A percentile compares a stretch with the other conserved stretches of the same genome.
Evolutionary conservation across 2,797 vertebrate species (phyloP).

Genomic region (Tauraco hartlaubi): DNA sequence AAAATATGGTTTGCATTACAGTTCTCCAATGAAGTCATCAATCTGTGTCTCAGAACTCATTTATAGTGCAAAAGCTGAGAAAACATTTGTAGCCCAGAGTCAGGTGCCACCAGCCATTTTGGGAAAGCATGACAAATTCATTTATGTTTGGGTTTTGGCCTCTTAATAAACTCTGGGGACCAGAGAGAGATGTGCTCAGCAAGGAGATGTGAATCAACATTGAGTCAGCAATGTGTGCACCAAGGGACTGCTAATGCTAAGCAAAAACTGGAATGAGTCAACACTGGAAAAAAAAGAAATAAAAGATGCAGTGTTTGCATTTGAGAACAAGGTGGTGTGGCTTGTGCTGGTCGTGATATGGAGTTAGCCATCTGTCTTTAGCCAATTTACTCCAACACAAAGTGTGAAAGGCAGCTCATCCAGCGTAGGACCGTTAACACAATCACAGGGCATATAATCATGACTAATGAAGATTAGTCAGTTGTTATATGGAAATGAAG

Average conservation of each 20-base stretch:
- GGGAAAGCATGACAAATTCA: slow-evolving; percentile 59
- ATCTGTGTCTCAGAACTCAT: slow-evolving; percentile 54
- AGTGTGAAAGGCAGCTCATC: background rate
- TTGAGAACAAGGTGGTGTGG: background rate
- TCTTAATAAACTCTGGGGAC: slow-evolving; percentile 38
- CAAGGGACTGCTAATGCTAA: slow-evolving; percentile 9
- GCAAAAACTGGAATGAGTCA: slow-evolving; percentile 44
- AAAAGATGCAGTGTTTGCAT: background rate
- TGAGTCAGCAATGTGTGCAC: slow-evolving; percentile 52
- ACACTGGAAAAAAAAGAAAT: background rate
- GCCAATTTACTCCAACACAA: background rate
- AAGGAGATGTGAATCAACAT: slow-evolving; percentile 39
- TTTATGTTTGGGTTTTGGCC: slow-evolving; percentile 41
- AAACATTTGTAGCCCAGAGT: slow-evolving; percentile 39
- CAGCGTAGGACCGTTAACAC: background rate
- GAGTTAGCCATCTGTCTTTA: background rate
- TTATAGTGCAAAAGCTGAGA: slow-evolving; percentile 57
- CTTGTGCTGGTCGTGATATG: background rate
- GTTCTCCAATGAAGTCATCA: slow-evolving; percentile 69
- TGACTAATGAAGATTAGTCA: slow-evolving; percentile 43
- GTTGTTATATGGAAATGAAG: slow-evolving; percentile 47
- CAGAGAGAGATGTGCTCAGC: slow-evolving; percentile 35
- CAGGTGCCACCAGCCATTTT: slow-evolving; percentile 61
- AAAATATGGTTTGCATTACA: slow-evolving; percentile 75
- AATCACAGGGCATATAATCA: background rate